Base-by-base conservation (phyloP, 2,797 vertebrate genomes). In the Avahi laniger region DNA sequence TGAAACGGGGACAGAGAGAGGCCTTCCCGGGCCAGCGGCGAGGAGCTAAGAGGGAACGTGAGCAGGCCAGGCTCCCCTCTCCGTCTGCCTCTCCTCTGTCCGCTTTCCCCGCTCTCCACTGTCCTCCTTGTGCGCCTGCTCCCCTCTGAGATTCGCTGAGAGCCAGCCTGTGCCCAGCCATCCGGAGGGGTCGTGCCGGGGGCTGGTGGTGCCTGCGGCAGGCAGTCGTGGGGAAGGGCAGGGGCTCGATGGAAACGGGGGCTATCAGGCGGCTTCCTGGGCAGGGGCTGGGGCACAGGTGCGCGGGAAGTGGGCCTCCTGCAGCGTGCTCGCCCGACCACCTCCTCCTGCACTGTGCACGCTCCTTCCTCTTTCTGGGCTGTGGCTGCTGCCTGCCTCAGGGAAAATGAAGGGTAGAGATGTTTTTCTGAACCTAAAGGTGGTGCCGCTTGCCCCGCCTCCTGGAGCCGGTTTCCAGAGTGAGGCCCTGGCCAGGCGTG, bases 91-190 rank as follows among this genome's bases (percentile, higher is more conserved):
- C 97, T 92, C 61, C 97, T 84, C 73, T 85, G 92, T 98, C 99
- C 0, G 94, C 98, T 24, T 73, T 92, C 70, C 97, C 98, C 96
- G 97, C 98, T 97, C 94, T n/a, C 99, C 98, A 38, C 98, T 93
- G 81, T 98, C 98, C 59, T 98, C 98, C 83, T 73, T 12, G 0
- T 24, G 54, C 57, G 46, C 84, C 43, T 92, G 65, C 20, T 90
- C 11, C 28, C 93, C 41, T 24, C 50, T 26, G 24, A 57, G 33
- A 69, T 28, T 83, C n/a, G 6, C 15, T 4, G 5, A 76, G n/a
- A 87, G 52, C 30, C 48, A 14, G 41, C 52, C 26, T 22, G 63
- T 67, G 70, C 14, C 70, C 79, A 85, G 72, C 26, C 86, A 24
- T n/a, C 33, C n/a, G 13, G 57, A 59, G 30, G 48, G 43, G 14